Percentiles rank a stretch among this genome's conserved stretches.
These are phyloP conservation scores for Ypsolopha sequella DNA, from an alignment of 2,888 invertebrate species.

Conservation along the genomic window DNA sequence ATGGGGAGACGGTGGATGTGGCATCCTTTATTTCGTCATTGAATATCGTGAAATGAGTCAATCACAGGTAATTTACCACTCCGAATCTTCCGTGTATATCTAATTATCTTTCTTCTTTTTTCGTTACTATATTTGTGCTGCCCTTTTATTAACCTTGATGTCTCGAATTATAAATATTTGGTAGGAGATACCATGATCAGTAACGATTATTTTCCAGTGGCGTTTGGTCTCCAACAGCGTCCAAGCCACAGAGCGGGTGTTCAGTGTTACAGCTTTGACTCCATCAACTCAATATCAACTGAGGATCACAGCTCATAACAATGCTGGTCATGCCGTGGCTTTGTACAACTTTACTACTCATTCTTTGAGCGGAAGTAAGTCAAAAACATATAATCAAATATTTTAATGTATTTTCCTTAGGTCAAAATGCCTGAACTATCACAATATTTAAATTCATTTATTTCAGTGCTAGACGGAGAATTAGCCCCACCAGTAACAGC, in stretches of 20 bases:
- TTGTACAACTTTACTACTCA: constrained; percentile 89
- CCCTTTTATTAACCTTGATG: background rate
- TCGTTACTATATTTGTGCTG: background rate
- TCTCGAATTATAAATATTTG: background rate
- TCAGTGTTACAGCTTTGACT: constrained; percentile 81
- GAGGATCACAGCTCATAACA: constrained; percentile 85
- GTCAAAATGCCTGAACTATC: too few relatives aligned
- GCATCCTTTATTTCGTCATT: constrained; percentile 86
- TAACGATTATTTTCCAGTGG: constrained; percentile 66
- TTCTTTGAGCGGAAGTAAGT: constrained; percentile 80
- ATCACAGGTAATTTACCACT: constrained; percentile 44
- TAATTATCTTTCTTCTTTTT: too few relatives aligned
- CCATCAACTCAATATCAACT: constrained; percentile 83
- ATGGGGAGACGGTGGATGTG: constrained; percentile 92
- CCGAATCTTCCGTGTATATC: background rate
- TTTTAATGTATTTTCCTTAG: too few relatives aligned
- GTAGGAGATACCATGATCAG: background rate
- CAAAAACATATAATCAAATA: too few relatives aligned
- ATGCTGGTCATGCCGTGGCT: constrained; percentile 86
- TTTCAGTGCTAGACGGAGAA: constrained; percentile 71
- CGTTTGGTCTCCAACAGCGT: constrained; percentile 85
- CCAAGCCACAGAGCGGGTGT: constrained; percentile 84
- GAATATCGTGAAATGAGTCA: constrained; percentile 79
- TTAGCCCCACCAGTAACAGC: constrained; percentile 76
- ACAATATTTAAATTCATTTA: too few relatives aligned